Evolutionary conservation across 2,797 vertebrate species (phyloP).

Genomic region (Micromesistius poutassou): DNA sequence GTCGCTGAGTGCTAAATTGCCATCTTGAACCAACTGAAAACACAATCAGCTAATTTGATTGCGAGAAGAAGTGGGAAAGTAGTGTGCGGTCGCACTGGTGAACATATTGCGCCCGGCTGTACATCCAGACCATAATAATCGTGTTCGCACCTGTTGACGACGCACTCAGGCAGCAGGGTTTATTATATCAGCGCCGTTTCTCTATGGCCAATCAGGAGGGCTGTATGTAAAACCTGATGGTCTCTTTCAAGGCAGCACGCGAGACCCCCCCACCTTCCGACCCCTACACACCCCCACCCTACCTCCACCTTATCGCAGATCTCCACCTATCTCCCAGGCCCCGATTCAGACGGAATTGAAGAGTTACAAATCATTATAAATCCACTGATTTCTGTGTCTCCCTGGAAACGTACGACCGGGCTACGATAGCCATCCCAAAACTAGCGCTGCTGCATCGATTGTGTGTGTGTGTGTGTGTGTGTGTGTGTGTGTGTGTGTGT

Average conservation of each 20-base stretch:
- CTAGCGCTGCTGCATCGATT: neutral
- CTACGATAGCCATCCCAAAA: neutral
- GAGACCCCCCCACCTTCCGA: neutral
- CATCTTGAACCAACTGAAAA: constrained; percentile 8
- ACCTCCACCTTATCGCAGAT: neutral
- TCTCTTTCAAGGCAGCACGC: neutral
- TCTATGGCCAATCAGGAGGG: neutral
- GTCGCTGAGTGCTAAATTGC: constrained; percentile 6
- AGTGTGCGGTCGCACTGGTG: neutral
- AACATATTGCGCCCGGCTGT: constrained; percentile 1
- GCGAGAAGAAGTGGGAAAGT: neutral
- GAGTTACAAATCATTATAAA: constrained; percentile 37
- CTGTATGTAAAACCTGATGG: neutral
- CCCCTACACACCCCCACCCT: too few relatives aligned
- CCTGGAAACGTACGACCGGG: neutral
- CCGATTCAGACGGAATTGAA: constrained; percentile 23
- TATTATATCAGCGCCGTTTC: neutral
- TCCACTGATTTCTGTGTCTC: constrained; percentile 8
- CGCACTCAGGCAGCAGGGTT: neutral
- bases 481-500: too few relatives aligned
- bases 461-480: too few relatives aligned
- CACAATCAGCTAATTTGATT: constrained; percentile 3
- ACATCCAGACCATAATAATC: constrained; percentile 1
- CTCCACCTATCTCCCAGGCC: neutral
- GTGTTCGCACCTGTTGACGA: neutral